Base-by-base conservation (phyloP, 2,113 vertebrate species). In the Misgurnus mizolepis region DNA sequence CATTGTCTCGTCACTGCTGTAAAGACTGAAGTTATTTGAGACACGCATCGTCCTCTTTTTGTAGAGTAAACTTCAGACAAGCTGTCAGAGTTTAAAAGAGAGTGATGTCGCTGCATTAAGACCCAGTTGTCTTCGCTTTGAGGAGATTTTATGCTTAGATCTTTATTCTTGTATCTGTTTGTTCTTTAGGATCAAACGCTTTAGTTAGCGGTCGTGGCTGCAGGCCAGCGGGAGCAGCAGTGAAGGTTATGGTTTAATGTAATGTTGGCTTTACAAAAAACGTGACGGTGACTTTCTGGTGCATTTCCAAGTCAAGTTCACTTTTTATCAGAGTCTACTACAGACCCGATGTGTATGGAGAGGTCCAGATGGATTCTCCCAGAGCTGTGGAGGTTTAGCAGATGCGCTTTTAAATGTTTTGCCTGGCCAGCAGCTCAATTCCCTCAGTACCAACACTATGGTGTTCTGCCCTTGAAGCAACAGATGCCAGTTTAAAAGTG, bases 1-100 rank as follows among this genome's bases (percentile, higher is more conserved):
- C 68, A 79, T 65, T 71, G n/a, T 5, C 41, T 79, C 75, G 87
- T 70, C 70, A 17, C 71, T 47, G 66, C 67, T 55, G 53, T 62
- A 74, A 58, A 69, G 61, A 81, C 77, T 65, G 67, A 61, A 83
- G 64, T 22, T 14, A 4, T 49, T 55, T 50, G 58, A 50, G 49
- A 78, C 43, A 64, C 68, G 11, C 56, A 83, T 67, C 43, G 76
- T 50, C 60, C n/a, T 47, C 58, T 50, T 14, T 6, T 53, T 14
- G 12, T 14, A 5, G 14, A 1, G 50, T 45, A 11, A 5, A 53
- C 50, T 11, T 53, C 50, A 4, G 50, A 53, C 11, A 53, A 17
- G 14, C 50, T 53, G 50, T 53, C 50, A 53, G 50, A 14, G 50
- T 53, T 14, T 14, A 14, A 15, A 15, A 53, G 50, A 12, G 11